Conservation (phyloP, 2,797 vertebrate species). For the Halcyon smyrnensis region DNA sequence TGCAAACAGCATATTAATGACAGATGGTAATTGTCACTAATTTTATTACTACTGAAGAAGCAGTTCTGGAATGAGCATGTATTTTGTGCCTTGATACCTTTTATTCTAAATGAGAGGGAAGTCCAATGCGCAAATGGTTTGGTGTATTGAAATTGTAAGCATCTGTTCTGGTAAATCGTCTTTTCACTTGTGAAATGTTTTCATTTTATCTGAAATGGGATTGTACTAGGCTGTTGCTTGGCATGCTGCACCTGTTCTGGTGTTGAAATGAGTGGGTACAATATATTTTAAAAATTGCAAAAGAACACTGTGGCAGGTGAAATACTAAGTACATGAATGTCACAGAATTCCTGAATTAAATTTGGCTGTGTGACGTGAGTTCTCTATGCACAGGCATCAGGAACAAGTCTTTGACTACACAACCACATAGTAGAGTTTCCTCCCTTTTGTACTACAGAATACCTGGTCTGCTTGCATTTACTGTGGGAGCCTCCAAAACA, state of each 20-base stretch:
- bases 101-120: background rate
- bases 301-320: constrained; percentile 30
- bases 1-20: background rate
- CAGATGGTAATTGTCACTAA: background rate
- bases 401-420: background rate
- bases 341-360: constrained; percentile 13
- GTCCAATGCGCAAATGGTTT: background rate
- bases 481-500: background rate
- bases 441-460: background rate
- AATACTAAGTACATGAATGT: background rate
- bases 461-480: background rate
- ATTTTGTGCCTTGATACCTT: background rate
- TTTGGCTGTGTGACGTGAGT: background rate
- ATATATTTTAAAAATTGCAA: background rate
- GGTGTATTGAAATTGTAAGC: constrained; percentile 16
- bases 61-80: background rate
- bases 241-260: constrained; percentile 11
- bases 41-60: background rate
- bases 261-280: constrained; percentile 48
- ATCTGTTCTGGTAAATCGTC: background rate
- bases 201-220: constrained; percentile 10
- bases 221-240: constrained; percentile 23
- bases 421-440: background rate
- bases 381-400: background rate
- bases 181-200: constrained; percentile 12